phyloP scores from a whole-genome alignment of 2,113 vertebrate species.

The Neodontobutis hainanensis region DNA sequence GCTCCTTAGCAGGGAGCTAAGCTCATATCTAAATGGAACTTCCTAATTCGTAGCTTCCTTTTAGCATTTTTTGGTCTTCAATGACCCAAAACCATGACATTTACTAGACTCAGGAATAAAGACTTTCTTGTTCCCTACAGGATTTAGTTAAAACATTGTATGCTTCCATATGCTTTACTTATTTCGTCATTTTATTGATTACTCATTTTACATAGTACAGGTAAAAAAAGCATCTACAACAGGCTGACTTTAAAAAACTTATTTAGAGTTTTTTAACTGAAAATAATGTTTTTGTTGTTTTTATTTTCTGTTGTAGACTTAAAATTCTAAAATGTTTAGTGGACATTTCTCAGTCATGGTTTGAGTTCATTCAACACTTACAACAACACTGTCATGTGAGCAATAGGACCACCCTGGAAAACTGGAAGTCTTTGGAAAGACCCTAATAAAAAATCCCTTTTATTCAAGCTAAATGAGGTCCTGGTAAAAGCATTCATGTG shows the following conservation, averaged over 20 bases:
- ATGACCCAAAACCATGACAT: conserved; percentile 57
- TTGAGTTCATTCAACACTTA: no score
- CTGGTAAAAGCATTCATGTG: conserved; percentile 36
- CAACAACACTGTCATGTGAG: background rate
- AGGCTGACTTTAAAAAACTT: no score
- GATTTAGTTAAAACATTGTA: conserved; percentile 5
- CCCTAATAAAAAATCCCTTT: conserved; percentile 18
- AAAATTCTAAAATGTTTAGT: no score
- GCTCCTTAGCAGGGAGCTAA: conserved; percentile 58
- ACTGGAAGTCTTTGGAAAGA: background rate
- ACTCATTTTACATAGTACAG: no score
- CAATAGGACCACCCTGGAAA: background rate
- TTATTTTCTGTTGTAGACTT: no score
- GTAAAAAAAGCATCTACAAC: no score
- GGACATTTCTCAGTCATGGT: no score
- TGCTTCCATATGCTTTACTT: conserved; percentile 2
- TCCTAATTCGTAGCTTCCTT: conserved; percentile 18
- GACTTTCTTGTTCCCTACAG: conserved; percentile 31
- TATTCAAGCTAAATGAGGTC: conserved; percentile 9
- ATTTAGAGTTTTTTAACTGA: no score
- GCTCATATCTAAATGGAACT: conserved; percentile 38
- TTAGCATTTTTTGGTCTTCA: conserved; percentile 27
- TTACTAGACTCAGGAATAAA: conserved; percentile 40
- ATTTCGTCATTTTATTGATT: conserved; percentile 9
- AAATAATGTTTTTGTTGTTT: no score